phyloP scores from a whole-genome alignment of 64 coral and sea anemone species.

The Hydrozoanthus tunicans region DNA sequence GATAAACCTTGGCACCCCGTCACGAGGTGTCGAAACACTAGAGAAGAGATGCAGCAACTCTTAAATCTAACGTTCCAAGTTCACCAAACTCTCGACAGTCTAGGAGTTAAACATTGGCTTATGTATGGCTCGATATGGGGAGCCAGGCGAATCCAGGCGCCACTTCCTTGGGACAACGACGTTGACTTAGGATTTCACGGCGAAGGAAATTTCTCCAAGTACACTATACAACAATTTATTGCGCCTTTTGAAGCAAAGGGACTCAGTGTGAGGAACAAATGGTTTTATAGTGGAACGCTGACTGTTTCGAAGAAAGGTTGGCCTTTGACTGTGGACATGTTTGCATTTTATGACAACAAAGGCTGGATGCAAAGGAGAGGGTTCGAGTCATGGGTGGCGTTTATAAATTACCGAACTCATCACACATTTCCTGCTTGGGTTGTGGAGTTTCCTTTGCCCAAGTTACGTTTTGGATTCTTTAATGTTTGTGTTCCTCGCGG shows the following conservation, averaged over 20 bases:
- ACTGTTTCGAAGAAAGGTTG: slow-evolving; percentile 2
- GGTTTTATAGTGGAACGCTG: slow-evolving; percentile 16
- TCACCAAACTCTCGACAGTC: background rate
- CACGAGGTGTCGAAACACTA: background rate
- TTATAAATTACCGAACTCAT: slow-evolving; percentile 57
- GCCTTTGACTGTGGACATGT: slow-evolving; percentile 50
- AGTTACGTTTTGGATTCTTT: slow-evolving; percentile 75
- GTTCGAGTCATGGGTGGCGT: slow-evolving; percentile 53
- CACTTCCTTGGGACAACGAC: slow-evolving; percentile 72
- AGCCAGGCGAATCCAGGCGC: slow-evolving; percentile 18
- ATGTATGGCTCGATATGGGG: slow-evolving; percentile 74
- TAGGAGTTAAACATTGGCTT: background rate
- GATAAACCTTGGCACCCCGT: slow-evolving; percentile 1
- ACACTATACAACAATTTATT: slow-evolving; percentile 32
- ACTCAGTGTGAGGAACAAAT: slow-evolving; percentile 20
- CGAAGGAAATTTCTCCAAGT: slow-evolving; percentile 21
- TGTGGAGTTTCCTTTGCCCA: slow-evolving; percentile 59
- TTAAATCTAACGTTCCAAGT: background rate
- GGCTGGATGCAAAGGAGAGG: slow-evolving; percentile 75
- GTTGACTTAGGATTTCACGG: slow-evolving; percentile 57
- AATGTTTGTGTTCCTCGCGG: slow-evolving; percentile 66
- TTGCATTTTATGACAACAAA: slow-evolving; percentile 68
- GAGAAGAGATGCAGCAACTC: background rate
- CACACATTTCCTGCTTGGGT: slow-evolving; percentile 76
- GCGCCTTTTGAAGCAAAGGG: slow-evolving; percentile 13